Conservation (phyloP, 2,888 invertebrate genomes). For the Saturnia pavonia region DNA sequence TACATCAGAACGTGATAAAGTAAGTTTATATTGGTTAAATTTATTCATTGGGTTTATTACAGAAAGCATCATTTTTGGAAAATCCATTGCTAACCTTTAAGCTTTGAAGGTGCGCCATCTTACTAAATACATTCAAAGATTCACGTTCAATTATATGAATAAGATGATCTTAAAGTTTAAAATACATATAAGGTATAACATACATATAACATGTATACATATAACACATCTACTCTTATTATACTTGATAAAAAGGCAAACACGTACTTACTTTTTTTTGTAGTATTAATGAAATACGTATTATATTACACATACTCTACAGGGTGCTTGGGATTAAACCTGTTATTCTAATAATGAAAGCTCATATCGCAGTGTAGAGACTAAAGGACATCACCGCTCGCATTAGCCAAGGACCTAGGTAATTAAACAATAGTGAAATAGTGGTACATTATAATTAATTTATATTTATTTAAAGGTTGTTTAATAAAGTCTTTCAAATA, state of each 20-base stretch:
- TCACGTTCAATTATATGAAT: neutral
- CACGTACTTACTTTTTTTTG: too few species aligned
- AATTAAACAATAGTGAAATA: too few species aligned
- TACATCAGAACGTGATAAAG: constrained; percentile 58
- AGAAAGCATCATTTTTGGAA: neutral
- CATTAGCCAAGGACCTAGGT: too few species aligned
- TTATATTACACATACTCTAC: neutral
- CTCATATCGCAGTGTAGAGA: constrained; percentile 28
- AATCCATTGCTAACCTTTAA: neutral
- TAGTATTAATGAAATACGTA: neutral
- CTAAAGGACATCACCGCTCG: constrained; percentile 15
- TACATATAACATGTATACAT: too few species aligned
- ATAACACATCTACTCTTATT: too few species aligned
- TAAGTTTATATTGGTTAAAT: constrained; percentile 42
- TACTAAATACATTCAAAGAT: neutral
- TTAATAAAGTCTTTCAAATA: too few species aligned
- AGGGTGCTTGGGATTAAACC: constrained; percentile 33
- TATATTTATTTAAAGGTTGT: too few species aligned
- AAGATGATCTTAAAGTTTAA: neutral
- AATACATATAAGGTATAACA: neutral
- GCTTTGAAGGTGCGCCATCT: neutral
- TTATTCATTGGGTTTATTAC: neutral
- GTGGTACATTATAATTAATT: too few species aligned
- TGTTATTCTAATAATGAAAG: constrained; percentile 32
- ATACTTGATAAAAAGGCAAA: too few species aligned